Evolutionary conservation across 2,797 vertebrate genomes (phyloP).

Genomic region (Sebastes melanostomus): DNA sequence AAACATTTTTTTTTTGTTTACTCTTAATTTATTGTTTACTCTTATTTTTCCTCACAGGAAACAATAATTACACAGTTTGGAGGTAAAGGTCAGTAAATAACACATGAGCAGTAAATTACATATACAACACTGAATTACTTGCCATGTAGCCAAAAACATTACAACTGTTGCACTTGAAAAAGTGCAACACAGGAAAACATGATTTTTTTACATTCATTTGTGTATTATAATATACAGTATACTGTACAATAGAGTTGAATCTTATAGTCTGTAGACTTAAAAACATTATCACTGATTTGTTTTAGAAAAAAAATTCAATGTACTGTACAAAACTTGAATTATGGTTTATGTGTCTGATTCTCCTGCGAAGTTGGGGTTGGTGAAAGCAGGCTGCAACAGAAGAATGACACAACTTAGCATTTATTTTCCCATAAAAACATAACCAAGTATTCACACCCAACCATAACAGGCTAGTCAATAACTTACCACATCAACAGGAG

Average conservation of each 20-base stretch:
- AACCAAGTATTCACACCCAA: fast-evolving
- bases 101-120: neutral
- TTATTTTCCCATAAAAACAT: neutral
- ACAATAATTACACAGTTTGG: neutral
- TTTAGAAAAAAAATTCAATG: neutral
- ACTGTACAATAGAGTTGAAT: conserved; percentile 30
- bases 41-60: conserved; percentile 38
- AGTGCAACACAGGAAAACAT: neutral
- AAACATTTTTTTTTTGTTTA: conserved; percentile 38
- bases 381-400: conserved; percentile 77
- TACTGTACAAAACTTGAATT: conserved; percentile 14
- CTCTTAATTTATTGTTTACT: conserved; percentile 35
- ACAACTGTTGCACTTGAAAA: neutral
- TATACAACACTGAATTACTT: neutral
- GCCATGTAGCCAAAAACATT: neutral
- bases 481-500: conserved; percentile 71
- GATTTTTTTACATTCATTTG: neutral
- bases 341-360: conserved; percentile 69
- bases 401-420: conserved; percentile 13
- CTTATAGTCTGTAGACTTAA: neutral
- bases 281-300: conserved; percentile 20
- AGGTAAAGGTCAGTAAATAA: neutral
- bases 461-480: neutral
- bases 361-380: conserved; percentile 79
- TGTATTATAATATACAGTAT: conserved; percentile 36